Base-by-base conservation (phyloP, 92 coral and sea anemone species). In the Virgularia gustaviana region DNA sequence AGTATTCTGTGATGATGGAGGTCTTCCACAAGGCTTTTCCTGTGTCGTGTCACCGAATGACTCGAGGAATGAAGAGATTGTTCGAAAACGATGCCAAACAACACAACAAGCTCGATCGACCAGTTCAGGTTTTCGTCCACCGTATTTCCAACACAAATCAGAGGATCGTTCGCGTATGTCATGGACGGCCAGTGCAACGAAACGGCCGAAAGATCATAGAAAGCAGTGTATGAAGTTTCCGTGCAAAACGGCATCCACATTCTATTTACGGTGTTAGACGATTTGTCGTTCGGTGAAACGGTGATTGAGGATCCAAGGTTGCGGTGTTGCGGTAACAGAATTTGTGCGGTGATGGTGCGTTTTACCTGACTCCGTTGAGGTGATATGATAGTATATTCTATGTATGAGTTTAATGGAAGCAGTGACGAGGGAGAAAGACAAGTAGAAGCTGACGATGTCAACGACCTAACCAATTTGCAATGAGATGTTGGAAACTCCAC, bases 1-100 rank as follows among this genome's bases (percentile, higher is more conserved):
- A 15, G 22, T 47, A 47, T 47, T 15, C 22, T 20, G 20, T 16
- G 10, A 2, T 25, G 9, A 45, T 67, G 74, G 60, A 67, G 36
- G 31, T 67, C 9, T 18, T 18, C 13, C 45, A 29, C 39, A 18
- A 32, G 3, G 29, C 45, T 67, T 67, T 67, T 24, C 74, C 74
- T 23, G 74, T 67, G 9, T 49, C 74, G 58, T 67, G 42, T 29
- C 56, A 67, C 9, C 52, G 74, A 47, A 67, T 67, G 74, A 67
- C 74, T 16, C 74, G 74, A 5, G 74, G 74, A 44, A 44, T 67
- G 24, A 67, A 67, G 34, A 28, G 74, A 32, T 59, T 67, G 45
- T 67, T 67, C n/a, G 74, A 45, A 31, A 24, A 47, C 31, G 43
- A 24, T 8, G 59, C 45, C 2, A 4, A 13, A 13, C 34, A 45